Evolutionary conservation across 2,888 invertebrate genomes (phyloP), one percentile per base, ranked within the genome.

Genomic region (Cabera pusaria): DNA sequence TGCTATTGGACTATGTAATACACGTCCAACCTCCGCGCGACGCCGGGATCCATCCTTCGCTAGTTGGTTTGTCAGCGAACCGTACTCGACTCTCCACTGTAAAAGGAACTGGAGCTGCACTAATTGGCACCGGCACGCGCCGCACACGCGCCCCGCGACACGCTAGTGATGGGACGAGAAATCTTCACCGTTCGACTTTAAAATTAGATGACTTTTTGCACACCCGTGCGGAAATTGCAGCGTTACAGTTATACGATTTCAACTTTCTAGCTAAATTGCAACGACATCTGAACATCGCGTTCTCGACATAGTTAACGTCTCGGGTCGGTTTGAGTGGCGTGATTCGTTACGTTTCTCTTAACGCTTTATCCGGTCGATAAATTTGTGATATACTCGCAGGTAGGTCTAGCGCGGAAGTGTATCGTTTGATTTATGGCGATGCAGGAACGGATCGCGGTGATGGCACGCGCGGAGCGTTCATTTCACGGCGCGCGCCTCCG

Each of bases 121-220:
- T 87, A 88, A 88, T 88, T 87, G 85, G 84, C 77, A 49, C 56
- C 62, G 83, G 86, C 86, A 86, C 85, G 85, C 86, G 86, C 84
- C 80, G 78, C 71, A 74, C 76, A 70, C 75, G 72, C 72, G 73
- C 77, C 56, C 64, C 70, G 65, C 75, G 72, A 77, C 81, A 75
- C 78, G 81, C 79, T 70, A 79, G 72, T 79, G 75, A 80, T 82
- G 82, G 78, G 84, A 84, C 84, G 84, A 84, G 84, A 86, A 86
- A 87, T 86, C 82, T 76, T 72, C 73, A 68, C 69, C 66, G 64
- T 71, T 73, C 72, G 64, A 69, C 70, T 77, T 76, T 75, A 71
- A 76, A 79, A 80, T 78, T 69, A 68, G 70, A 69, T 64, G 68
- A 74, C 68, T 80, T 80, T 81, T 81, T 78, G 70, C 75, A 72